phyloP scores from a whole-genome alignment of 2,797 vertebrate genomes.

The Cirrhinus mrigala region DNA sequence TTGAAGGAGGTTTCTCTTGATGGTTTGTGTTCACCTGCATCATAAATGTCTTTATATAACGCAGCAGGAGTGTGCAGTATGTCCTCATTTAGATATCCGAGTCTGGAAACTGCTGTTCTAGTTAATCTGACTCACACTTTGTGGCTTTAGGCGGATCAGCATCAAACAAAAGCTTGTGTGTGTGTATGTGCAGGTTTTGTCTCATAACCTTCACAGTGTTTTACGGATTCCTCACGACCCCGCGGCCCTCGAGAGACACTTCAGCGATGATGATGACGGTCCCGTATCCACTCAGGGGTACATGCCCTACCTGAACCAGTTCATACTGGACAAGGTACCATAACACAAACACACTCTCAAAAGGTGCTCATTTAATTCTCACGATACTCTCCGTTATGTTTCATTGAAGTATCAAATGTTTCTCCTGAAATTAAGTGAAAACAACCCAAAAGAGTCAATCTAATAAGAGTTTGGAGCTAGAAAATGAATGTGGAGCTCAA shows the following conservation, averaged over 20 bases:
- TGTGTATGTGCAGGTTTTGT: constrained; percentile 80
- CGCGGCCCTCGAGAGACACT: constrained; percentile 86
- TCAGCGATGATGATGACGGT: constrained; percentile 86
- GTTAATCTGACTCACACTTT: constrained; percentile 53
- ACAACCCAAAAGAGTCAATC: neutral
- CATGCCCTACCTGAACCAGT: constrained; percentile 90
- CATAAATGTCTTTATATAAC: neutral
- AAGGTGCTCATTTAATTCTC: neutral
- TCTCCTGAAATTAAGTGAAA: neutral
- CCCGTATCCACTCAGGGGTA: constrained; percentile 91
- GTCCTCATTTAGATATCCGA: neutral
- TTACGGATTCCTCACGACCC: constrained; percentile 86
- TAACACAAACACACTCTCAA: neutral
- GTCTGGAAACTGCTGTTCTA: neutral
- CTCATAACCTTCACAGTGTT: constrained; percentile 86
- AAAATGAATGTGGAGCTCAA: neutral
- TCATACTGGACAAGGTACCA: constrained; percentile 87
- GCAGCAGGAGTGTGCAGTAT: neutral
- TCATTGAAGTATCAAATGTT: neutral
- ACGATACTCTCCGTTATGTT: neutral
- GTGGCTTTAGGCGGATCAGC: constrained; percentile 32
- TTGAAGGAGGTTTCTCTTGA: neutral
- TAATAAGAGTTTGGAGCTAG: neutral
- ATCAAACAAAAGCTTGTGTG: constrained; percentile 26
- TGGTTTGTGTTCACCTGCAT: neutral